These are phyloP conservation scores for Nicator chloris DNA, from an alignment of 2,113 vertebrate genomes.

Conservation along the genomic window DNA sequence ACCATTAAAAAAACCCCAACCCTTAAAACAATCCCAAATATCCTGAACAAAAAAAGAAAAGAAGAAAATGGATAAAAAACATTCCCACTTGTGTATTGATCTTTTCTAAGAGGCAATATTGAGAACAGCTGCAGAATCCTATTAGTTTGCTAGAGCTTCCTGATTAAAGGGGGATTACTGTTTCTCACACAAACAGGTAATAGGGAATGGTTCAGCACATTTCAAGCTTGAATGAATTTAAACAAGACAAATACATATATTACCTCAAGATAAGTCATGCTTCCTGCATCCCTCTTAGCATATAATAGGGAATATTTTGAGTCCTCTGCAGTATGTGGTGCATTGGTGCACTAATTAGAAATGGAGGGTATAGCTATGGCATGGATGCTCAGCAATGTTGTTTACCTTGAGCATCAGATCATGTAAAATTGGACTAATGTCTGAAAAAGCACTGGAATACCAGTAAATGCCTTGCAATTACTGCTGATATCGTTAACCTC, in stretches of 20 bases:
- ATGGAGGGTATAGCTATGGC: background rate
- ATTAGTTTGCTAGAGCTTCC: background rate
- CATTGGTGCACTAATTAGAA: background rate
- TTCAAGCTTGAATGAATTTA: constrained; percentile 2
- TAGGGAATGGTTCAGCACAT: background rate
- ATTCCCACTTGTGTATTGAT: background rate
- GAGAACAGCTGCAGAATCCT: background rate
- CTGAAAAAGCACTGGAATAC: background rate
- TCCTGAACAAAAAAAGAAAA: background rate
- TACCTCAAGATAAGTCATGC: background rate
- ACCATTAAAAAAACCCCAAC: rapidly evolving
- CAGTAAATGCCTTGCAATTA: background rate
- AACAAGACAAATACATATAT: constrained; percentile 1
- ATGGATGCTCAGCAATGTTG: background rate
- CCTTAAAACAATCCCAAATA: background rate
- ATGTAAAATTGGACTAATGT: background rate
- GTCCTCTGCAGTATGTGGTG: background rate
- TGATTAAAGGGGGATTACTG: background rate
- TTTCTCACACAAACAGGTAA: constrained; percentile 4
- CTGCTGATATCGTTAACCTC: background rate
- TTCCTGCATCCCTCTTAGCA: background rate
- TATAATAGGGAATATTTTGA: background rate
- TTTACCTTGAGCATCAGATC: background rate
- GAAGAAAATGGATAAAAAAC: background rate
- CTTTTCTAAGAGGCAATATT: background rate